Evolutionary conservation across 2,888 invertebrate species (phyloP), one percentile per base, ranked within the genome.

Genomic region (Amphimallon solstitiale): DNA sequence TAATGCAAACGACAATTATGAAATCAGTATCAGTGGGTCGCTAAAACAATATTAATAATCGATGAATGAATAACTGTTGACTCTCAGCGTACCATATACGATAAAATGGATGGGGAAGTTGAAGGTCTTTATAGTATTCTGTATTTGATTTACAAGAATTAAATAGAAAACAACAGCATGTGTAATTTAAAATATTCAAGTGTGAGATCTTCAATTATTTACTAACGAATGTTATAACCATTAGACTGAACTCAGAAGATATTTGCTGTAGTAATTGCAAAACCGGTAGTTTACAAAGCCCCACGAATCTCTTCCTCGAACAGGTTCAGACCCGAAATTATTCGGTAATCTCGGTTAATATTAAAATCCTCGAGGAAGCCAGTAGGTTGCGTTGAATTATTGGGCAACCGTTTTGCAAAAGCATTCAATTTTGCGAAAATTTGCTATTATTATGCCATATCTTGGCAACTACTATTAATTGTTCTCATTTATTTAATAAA

Each of bases 341-440:
- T 60, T 67, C 51, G 61, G 61, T 68, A 69, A 69, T 68, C 67
- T 69, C 37, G 38, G 48, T 43, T 48, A 63, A 67, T 60, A 69
- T 61, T 64, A 70, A 69, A 68, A 68, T 60, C 70, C 68, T 62
- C 63, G 63, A 45, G 54, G 43, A 64, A 56, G 66, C 68, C 66
- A 68, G 67, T 66, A 65, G 63, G 63, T 68, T 56, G 68, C 66
- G 63, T 68, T 66, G 66, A 66, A 65, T 70, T 69, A 69, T 51
- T 51, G 60, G 49, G 34, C 23, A 46, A 9, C 34, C 12, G 12
- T n/a, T 14, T 51, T 29, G 29, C 19, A 9, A 56, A 54, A 23
- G 12, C 37, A 59, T 38, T 59, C 23, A 19, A 45, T 43, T 45
- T 60, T 10, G 12, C 6, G 29, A 45, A 23, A 45, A 45, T 60